phyloP scores from a whole-genome alignment of 2,113 vertebrate species.

The Galbula dea region DNA sequence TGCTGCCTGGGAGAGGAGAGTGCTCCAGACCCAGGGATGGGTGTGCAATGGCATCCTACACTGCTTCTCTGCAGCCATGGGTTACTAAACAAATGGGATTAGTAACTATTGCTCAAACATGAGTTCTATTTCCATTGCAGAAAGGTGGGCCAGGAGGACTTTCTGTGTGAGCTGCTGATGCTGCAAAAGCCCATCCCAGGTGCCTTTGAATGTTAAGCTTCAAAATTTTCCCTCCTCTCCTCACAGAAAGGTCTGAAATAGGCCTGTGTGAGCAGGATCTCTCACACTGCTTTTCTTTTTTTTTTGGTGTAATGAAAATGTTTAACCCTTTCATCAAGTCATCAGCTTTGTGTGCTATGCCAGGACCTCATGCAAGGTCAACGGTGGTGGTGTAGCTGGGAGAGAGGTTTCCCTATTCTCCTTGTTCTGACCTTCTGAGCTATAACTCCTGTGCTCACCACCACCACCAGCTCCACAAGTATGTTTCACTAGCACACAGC shows the following conservation, averaged over 20 bases:
- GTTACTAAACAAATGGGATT: background rate
- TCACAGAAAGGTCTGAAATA: background rate
- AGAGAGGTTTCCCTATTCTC: background rate
- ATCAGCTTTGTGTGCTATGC: background rate
- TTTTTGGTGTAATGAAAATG: background rate
- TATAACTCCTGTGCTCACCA: background rate
- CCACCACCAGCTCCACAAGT: background rate
- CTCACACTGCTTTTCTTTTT: background rate
- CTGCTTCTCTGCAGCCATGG: background rate
- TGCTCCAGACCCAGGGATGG: background rate
- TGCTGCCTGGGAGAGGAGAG: background rate
- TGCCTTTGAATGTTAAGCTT: background rate
- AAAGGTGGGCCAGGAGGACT: background rate
- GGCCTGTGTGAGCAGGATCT: background rate
- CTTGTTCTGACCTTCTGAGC: background rate
- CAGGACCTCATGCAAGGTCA: background rate
- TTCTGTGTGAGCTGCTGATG: background rate
- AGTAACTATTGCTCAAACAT: background rate
- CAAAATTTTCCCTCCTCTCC: background rate
- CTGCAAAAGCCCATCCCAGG: background rate
- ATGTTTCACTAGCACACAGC: background rate
- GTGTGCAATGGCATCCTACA: background rate
- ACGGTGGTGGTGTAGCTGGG: fast-evolving
- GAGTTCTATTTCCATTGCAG: background rate
- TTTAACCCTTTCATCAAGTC: background rate